Evolutionary conservation across 2,113 vertebrate species (phyloP).

Genomic region (Ramphastos sulfuratus): DNA sequence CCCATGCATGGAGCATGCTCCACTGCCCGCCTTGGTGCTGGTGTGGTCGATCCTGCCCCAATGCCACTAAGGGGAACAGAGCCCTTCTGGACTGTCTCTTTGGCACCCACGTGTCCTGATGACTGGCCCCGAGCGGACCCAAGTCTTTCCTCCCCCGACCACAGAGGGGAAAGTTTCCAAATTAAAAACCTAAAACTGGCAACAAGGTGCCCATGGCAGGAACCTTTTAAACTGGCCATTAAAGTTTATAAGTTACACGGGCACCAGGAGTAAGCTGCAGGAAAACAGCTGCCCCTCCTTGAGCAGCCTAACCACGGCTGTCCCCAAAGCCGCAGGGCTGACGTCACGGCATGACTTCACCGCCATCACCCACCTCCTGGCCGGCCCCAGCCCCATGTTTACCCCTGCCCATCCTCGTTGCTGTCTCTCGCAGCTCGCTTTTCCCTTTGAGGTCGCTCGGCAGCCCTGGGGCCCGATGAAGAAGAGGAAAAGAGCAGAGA

Average conservation of each 20-base stretch:
- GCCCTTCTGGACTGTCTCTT: conserved; percentile 66
- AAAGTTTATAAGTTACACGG: conserved; percentile 83
- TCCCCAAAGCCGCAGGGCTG: conserved; percentile 78
- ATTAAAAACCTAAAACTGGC: conserved; percentile 85
- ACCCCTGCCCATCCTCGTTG: conserved; percentile 47
- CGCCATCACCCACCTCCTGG: conserved; percentile 67
- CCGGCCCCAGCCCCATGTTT: conserved; percentile 61
- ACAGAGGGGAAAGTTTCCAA: conserved; percentile 82
- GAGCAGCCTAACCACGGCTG: conserved; percentile 75
- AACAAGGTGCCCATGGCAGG: conserved; percentile 81
- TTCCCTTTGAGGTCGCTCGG: conserved; percentile 62
- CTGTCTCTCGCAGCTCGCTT: conserved; percentile 58
- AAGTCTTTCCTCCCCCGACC: conserved; percentile 78
- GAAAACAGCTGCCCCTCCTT: conserved; percentile 76
- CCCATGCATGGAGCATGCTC: accelerated
- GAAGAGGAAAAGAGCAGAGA: conserved; percentile 65
- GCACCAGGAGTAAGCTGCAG: conserved; percentile 74
- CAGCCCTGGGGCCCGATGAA: conserved; percentile 60
- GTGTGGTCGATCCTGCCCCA: background rate
- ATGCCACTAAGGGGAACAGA: conserved; percentile 55
- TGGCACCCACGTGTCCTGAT: conserved; percentile 74
- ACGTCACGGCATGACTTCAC: conserved; percentile 75
- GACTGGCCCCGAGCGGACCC: conserved; percentile 67
- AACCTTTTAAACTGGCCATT: conserved; percentile 84
- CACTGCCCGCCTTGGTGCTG: background rate